Percentiles rank a stretch among this genome's conserved stretches.
Evolutionary conservation across 2,888 invertebrate genomes (phyloP).

Genomic region (Neoaliturus tenellus): DNA sequence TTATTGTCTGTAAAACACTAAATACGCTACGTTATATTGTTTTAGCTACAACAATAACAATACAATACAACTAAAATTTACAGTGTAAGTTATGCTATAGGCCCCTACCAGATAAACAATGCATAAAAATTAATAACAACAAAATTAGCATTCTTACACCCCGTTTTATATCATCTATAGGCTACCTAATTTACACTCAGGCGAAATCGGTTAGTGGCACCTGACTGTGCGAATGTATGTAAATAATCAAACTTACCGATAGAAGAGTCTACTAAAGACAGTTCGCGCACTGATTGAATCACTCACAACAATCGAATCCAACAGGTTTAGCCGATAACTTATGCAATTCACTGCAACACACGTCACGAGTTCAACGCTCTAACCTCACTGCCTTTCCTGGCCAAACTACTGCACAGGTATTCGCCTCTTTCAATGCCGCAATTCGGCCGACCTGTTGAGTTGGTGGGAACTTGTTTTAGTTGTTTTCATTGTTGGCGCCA

Average conservation of each 20-base stretch:
- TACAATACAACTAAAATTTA: no score
- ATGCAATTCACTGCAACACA: conserved; percentile 15
- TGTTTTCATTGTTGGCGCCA: conserved; percentile 61
- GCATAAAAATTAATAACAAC: no score
- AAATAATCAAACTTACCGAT: not conserved
- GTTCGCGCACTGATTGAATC: not conserved
- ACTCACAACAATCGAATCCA: not conserved
- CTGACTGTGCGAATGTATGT: not conserved
- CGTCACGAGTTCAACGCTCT: not conserved
- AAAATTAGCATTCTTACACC: no score
- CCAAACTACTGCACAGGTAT: conserved; percentile 45
- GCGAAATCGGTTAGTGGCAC: no score
- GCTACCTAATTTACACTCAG: no score
- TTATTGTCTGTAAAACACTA: no score
- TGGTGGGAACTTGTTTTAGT: conserved; percentile 51
- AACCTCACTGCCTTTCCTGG: conserved; percentile 36
- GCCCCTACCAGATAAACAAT: no score
- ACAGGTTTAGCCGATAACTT: not conserved
- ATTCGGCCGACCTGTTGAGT: conserved; percentile 57
- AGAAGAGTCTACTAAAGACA: not conserved
- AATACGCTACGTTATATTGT: no score
- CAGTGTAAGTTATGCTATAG: no score
- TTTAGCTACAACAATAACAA: no score
- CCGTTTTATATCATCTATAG: no score
- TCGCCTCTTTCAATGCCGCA: conserved; percentile 63